phyloP scores from a whole-genome alignment of 2,113 vertebrate species.

The Mastomys natalensis region DNA sequence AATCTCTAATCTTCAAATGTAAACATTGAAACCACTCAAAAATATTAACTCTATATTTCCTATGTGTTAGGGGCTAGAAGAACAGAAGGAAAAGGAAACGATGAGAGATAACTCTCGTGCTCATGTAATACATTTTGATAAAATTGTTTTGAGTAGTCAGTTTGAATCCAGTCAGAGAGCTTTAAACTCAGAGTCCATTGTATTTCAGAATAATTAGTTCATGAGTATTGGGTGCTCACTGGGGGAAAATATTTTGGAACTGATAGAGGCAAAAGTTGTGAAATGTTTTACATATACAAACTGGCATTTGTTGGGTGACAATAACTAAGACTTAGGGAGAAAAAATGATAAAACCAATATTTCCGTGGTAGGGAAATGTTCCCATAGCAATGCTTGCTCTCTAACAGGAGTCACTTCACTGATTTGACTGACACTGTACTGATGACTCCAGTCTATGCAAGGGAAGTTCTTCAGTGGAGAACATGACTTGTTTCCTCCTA shows the following conservation, averaged over 20 bases:
- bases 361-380: not conserved
- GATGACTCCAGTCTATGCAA: not conserved
- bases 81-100: not conserved
- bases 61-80: not conserved
- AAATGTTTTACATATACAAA: not conserved
- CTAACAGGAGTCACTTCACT: not conserved
- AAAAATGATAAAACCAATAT: not conserved
- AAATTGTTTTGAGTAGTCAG: not conserved
- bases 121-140: not conserved
- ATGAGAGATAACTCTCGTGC: not conserved
- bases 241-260: not conserved
- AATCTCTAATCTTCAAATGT: not conserved
- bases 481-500: not conserved
- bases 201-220: not conserved
- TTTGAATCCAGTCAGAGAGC: conserved; percentile 7
- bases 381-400: not conserved
- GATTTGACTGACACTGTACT: not conserved
- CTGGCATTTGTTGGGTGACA: not conserved
- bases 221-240: not conserved
- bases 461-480: not conserved
- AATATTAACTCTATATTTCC: not conserved
- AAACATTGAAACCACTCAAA: conserved; percentile 31
- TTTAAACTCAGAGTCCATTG: conserved; percentile 20
- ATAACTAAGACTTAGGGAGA: not conserved
- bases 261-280: not conserved